Base-by-base conservation (phyloP, 2,113 vertebrate genomes). In the Eudorcas thomsonii region DNA sequence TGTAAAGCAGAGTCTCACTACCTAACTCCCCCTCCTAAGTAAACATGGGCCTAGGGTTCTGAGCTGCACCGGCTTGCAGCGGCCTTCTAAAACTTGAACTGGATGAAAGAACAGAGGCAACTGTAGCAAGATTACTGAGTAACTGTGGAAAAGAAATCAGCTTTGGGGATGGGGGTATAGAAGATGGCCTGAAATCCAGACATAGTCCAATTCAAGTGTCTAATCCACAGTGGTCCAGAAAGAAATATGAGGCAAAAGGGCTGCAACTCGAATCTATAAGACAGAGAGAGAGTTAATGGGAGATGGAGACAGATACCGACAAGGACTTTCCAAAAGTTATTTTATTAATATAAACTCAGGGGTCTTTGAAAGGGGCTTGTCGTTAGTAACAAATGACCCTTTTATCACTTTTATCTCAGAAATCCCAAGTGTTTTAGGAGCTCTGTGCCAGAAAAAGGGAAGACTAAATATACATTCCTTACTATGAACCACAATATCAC, bases 351-450 rank as follows among this genome's bases (percentile, higher is more conserved):
- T 50, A 77, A 74, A 93, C 21, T 60, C 43, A 52, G n/a, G 11
- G 26, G 48, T 59, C 33, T 7, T 28, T n/a, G 52, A 74, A 43
- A 52, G n/a, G 33, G 26, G 25, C 19, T 96, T 74, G 33, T 71
- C 26, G 7, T 60, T 4, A 36, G 77, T 89, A 71, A 89, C 15
- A 83, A 48, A 92, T 52, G 7, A 83, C 11, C 26, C 7, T 33
- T 89, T 74, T 36, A 77, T 52, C 17, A 55, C 28, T 74, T 14
- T n/a, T 74, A 74, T 60, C 14, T 43, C 36, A 64, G n/a, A n/a
- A 84, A 96, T 45, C 25, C 62, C 85, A 45, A 52, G 28, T 11
- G 39, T 59, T 92, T 83, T 71, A 71, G 74, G 54, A 83, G 21
- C 50, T 87, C 59, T 67, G 39, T 13, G 30, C 52, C 9, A 50